Percentiles rank a stretch among this genome's conserved stretches.
These are phyloP conservation scores for Protomyctophum bolini DNA, from an alignment of 2,113 vertebrate species.

Conservation along the genomic window DNA sequence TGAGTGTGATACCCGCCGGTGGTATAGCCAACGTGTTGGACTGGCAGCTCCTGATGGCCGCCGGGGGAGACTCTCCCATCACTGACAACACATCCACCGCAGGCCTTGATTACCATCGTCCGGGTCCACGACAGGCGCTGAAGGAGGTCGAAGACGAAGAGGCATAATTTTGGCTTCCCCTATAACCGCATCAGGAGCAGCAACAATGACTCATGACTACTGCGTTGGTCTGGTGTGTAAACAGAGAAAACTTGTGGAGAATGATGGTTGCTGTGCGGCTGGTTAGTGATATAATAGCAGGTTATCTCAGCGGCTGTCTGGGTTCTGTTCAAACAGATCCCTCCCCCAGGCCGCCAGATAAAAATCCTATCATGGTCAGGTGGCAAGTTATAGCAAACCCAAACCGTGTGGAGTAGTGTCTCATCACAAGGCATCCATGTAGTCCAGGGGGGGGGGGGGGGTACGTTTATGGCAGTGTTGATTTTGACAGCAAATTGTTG, in stretches of 20 bases:
- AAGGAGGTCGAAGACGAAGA: conserved; percentile 15
- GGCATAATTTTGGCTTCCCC: conserved; percentile 34
- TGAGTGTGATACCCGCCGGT: conserved; percentile 57
- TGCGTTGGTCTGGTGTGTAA: conserved; percentile 54
- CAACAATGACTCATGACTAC: conserved; percentile 54
- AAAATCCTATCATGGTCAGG: conserved; percentile 70
- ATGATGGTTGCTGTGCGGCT: conserved; percentile 61
- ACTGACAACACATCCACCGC: conserved; percentile 29
- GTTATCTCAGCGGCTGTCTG: conserved; percentile 66
- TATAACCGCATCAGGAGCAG: conserved; percentile 47
- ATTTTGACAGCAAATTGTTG: no score
- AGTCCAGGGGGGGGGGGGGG: conserved; percentile 2
- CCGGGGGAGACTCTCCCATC: conserved; percentile 24
- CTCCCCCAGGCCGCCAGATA: conserved; percentile 67
- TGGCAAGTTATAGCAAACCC: conserved; percentile 58
- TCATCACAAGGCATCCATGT: conserved; percentile 22
- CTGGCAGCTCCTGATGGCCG: conserved; percentile 26
- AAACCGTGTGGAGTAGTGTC: conserved; percentile 18
- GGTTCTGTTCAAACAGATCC: conserved; percentile 66
- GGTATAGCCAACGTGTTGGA: conserved; percentile 25
- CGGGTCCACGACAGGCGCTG: conserved; percentile 1
- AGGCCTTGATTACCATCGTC: conserved; percentile 55
- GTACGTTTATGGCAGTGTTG: neutral
- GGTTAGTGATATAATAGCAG: conserved; percentile 64
- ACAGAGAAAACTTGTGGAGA: conserved; percentile 56